Evolutionary conservation across 53 echinoderm and acorn worm species (phyloP), one percentile per base, ranked within the genome.

Genomic region (Holothuria leucospilota): DNA sequence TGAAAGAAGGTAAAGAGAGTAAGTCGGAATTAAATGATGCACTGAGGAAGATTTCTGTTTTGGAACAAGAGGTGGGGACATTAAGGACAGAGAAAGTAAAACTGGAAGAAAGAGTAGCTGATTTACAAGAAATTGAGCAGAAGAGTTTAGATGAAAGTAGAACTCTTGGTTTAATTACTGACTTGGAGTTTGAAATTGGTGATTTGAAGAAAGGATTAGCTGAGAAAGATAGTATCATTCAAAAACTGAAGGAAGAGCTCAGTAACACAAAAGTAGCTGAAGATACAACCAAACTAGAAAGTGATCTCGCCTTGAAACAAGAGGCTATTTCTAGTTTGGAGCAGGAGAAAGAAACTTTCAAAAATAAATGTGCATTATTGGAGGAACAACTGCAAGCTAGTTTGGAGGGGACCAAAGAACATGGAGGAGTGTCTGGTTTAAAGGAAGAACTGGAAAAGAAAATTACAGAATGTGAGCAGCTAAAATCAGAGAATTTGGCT

Each of bases 1-100:
- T 95, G 8, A 95, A 95, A 78, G 88, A 97, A 39, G 87, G 90
- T 38, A 97, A 95, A 78, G 65, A 49, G 6, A 95, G 88, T 26
- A 74, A 87, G 12, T 87, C 74, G 27, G 92, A 89, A 21, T 69
- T 91, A 38, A 77, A 39, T 15, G 21, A 63, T 42, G 49, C 34
- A 12, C 39, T 39, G 13, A 83, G 51, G 0, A 89, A 75, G 24
- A 41, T 89, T 14, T 59, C 68, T 74, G 86, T 67, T 39, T 39
- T 89, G 29, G 67, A 89, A 18, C 26, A 49, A 82, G 67, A 85
- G 61, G 63, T 92, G 30, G 82, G 92, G 42, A 82, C 88, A 58
- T 38, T 84, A 18, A 49, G 63, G 62, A 59, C 29, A 56, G 64
- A 75, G 8, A 29, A 83, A 67, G 86, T 30, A 10, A 77, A 85